phyloP scores from a whole-genome alignment of 2,888 invertebrate genomes.

The Parnassius glacialis region DNA sequence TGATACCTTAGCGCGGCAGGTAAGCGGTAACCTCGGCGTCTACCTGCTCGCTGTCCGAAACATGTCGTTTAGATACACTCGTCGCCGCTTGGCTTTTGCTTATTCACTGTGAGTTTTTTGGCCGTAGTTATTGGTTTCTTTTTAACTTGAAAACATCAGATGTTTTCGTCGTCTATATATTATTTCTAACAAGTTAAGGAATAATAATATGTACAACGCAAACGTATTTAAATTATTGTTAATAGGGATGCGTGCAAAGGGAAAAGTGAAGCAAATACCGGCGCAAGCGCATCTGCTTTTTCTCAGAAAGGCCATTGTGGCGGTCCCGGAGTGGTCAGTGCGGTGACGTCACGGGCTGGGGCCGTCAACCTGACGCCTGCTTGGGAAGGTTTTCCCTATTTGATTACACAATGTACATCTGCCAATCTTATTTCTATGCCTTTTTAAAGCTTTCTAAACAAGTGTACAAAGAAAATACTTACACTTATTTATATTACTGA shows the following conservation, averaged over 20 bases:
- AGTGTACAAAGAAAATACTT: background rate
- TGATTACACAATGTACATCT: constrained; percentile 35
- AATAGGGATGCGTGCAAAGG: constrained; percentile 47
- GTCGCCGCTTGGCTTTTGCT: constrained; percentile 56
- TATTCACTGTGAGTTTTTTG: constrained; percentile 65
- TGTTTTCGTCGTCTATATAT: constrained; percentile 47
- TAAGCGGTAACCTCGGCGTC: constrained; percentile 58
- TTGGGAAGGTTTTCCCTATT: constrained; percentile 37
- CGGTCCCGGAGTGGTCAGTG: constrained; percentile 74
- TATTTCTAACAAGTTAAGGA: constrained; percentile 12
- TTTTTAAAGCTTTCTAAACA: background rate
- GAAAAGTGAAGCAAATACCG: constrained; percentile 62
- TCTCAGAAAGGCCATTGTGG: constrained; percentile 78
- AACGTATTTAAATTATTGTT: constrained; percentile 38
- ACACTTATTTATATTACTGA: background rate
- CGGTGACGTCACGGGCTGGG: constrained; percentile 77
- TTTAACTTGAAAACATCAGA: constrained; percentile 40
- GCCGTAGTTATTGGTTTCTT: constrained; percentile 43
- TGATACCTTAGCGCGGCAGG: constrained; percentile 69
- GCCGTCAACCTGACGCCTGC: constrained; percentile 71
- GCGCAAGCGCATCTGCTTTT: constrained; percentile 75
- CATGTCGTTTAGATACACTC: constrained; percentile 61
- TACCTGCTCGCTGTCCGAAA: constrained; percentile 61
- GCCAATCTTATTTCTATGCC: constrained; percentile 16
- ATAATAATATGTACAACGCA: constrained; percentile 28